Evolutionary conservation across 2,113 vertebrate genomes (phyloP), one percentile per base, ranked within the genome.

Genomic region (Xenopus borealis): DNA sequence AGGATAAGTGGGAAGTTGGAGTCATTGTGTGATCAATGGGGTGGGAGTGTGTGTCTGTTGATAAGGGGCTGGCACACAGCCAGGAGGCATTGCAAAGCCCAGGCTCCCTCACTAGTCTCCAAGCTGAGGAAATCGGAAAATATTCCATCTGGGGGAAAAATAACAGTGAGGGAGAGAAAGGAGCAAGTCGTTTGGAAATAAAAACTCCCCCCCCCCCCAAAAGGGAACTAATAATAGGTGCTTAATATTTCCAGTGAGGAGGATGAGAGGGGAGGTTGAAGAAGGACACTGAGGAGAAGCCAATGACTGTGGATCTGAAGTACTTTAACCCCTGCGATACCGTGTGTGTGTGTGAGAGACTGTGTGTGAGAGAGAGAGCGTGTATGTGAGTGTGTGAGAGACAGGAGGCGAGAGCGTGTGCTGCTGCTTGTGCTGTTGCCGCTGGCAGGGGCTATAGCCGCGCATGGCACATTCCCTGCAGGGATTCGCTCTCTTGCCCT

Each of bases 81-180:
- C 75, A 6, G 65, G 47, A 78, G 79, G 83, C 80, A 81, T 78
- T 84, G 83, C 86, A 72, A 82, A 57, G 33, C 68, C 52, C 72
- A 23, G 1, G 69, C 45, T 76, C 78, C 40, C 69, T 52, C 78
- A 75, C 53, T 73, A 50, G 47, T 50, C 47, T 50, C 6, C 7
- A 50, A 50, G 47, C 12, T 59, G 66, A 72, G 72, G 72, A 57
- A 72, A 79, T 18, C 64, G 72, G 50, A 17, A 75, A 77, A 47
- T 53, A 53, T 64, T 65, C 63, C 17, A 66, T 61, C 47, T 16
- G 47, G 61, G 18, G 52, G 45, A 18, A n/a, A 71, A 63, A 33
- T 52, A 27, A 65, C 30, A 52, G 50, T 45, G 33, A 47, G 69
- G 27, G 23, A 27, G 23, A 27, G 23, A 27, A 27, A 27, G 2